phyloP scores from a whole-genome alignment of 2,888 invertebrate genomes.

The Pecten maximus region DNA sequence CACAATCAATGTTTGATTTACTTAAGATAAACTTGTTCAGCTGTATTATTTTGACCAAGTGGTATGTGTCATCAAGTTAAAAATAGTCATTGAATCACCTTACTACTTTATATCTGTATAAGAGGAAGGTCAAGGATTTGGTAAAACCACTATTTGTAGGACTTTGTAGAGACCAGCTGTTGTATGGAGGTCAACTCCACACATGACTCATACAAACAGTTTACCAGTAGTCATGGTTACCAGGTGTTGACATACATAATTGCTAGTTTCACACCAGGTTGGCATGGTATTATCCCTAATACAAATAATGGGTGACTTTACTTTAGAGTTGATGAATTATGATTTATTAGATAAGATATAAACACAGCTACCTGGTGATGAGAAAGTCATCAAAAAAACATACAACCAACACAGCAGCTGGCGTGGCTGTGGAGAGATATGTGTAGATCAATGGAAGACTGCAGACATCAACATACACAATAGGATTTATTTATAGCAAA shows the following conservation, averaged over 20 bases:
- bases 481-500: background rate
- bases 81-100: constrained; percentile 7
- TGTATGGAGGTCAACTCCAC: background rate
- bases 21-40: background rate
- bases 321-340: background rate
- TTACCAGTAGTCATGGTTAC: background rate
- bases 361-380: background rate
- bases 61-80: constrained; percentile 23
- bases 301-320: background rate
- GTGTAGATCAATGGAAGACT: background rate
- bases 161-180: background rate
- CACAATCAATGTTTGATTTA: background rate
- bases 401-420: background rate
- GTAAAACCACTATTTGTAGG: background rate
- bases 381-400: background rate
- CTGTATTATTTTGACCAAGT: background rate
- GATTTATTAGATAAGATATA: constrained; percentile 3
- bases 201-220: background rate
- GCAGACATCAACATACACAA: background rate
- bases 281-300: background rate
- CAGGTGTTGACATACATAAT: constrained; percentile 24
- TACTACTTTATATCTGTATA: background rate
- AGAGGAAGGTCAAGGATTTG: background rate
- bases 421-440: background rate
- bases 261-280: constrained; percentile 15